Base-by-base conservation (phyloP, 2,797 vertebrate genomes). In the Sebastes variabilis region DNA sequence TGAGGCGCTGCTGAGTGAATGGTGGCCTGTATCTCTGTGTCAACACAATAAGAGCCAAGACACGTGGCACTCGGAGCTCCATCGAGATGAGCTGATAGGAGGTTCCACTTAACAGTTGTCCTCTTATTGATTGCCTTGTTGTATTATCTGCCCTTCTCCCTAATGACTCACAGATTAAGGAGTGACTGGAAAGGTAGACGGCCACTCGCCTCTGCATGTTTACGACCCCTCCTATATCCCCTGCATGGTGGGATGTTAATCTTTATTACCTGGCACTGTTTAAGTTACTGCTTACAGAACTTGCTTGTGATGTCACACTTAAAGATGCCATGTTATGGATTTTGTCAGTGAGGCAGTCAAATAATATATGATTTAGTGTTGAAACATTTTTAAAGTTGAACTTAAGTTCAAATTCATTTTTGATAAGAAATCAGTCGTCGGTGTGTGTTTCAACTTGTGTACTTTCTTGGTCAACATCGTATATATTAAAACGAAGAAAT, bases 41-140 rank as follows among this genome's bases (percentile, higher is more conserved):
- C 92, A 92, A 92, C 91, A 88, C 87, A 86, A 77, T 55, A 56
- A 87, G 90, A 91, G 86, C 71, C 36, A 29, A 82, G 86, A 92
- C 92, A 89, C 90, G 86, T 81, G 89, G 88, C 92, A 84, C 78
- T 85, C 16, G 81, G 82, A 85, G 68, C 72, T 64, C 83, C 90
- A 84, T 90, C 58, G 49, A 91, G 93, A 94, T 95, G 88, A 80
- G 80, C 54, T 4, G 89, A 93, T 90, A 87, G 55, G n/a, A 72
- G 71, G 74, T 84, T 81, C 74, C 79, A 69, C 87, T 91, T 74
- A 86, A 86, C 83, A 66, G 77, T 69, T 70, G 77, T 83, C 81
- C 82, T 84, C 87, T 85, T 87, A 88, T 90, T 79, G 61, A 81
- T 89, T 68, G 49, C 54, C 66, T 71, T 20, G 67, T 30, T 30